These are phyloP conservation scores for Elachura formosa DNA, from an alignment of 2,113 vertebrate genomes.

Conservation along the genomic window DNA sequence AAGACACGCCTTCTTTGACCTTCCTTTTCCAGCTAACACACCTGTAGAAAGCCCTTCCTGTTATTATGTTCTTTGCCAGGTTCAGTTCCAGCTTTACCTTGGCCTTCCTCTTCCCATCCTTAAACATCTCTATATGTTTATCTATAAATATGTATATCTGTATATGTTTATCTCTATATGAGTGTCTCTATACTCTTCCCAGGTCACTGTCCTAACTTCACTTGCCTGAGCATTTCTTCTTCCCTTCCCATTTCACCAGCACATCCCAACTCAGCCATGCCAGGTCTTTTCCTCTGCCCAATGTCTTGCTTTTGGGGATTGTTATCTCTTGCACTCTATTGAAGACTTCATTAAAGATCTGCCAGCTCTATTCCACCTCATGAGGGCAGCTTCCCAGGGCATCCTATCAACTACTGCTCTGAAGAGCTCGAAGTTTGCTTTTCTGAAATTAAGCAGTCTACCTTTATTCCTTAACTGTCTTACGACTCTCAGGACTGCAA, in stretches of 20 bases:
- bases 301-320: not conserved
- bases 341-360: not conserved
- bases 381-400: not conserved
- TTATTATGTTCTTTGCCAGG: not conserved
- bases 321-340: no score
- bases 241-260: not conserved
- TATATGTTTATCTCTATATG: no score
- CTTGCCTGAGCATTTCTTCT: not conserved
- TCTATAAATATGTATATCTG: no score
- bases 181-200: not conserved
- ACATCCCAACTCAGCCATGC: not conserved
- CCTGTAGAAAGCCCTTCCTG: not conserved
- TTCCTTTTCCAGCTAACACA: not conserved
- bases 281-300: not conserved
- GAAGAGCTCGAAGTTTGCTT: not conserved
- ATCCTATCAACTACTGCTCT: not conserved
- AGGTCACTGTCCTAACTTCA: not conserved
- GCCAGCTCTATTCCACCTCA: not conserved
- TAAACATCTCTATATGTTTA: not conserved
- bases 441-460: not conserved
- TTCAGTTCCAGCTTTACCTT: not conserved
- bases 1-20: not conserved
- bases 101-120: not conserved
- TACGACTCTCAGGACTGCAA: not conserved
- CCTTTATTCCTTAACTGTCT: not conserved